These are phyloP conservation scores for Anoura caudifer DNA, from an alignment of 2,113 vertebrate species.

Conservation along the genomic window DNA sequence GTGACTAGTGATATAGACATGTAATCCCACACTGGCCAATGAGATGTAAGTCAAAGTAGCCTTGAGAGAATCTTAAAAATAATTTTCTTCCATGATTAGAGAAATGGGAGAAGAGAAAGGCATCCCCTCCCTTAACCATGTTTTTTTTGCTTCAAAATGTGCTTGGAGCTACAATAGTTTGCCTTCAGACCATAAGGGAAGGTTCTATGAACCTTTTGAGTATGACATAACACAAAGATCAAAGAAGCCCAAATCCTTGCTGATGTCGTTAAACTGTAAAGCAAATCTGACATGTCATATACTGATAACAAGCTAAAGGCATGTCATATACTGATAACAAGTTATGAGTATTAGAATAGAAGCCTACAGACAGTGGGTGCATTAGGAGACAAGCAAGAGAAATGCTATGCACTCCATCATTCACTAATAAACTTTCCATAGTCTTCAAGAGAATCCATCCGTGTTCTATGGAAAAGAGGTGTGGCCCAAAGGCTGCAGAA, in stretches of 20 bases:
- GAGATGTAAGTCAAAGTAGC: neutral
- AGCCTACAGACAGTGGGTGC: neutral
- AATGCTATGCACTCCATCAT: neutral
- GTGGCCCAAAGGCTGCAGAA: neutral
- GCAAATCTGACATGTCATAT: neutral
- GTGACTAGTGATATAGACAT: neutral
- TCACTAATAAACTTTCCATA: neutral
- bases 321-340: neutral
- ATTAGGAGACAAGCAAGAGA: neutral
- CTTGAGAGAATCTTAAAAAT: neutral
- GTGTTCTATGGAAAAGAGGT: neutral
- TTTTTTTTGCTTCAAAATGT: neutral
- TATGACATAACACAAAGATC: neutral
- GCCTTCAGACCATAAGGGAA: neutral
- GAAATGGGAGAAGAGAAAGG: neutral
- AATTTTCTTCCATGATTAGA: neutral
- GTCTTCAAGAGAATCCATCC: neutral
- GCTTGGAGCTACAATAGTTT: neutral
- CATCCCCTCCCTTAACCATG: neutral
- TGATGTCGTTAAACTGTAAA: neutral
- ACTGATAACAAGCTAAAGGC: neutral
- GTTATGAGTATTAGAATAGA: neutral
- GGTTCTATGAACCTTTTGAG: neutral
- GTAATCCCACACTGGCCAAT: neutral
- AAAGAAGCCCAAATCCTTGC: neutral